Evolutionary conservation across 2,113 vertebrate genomes (phyloP).

Genomic region (Xiphias gladius): DNA sequence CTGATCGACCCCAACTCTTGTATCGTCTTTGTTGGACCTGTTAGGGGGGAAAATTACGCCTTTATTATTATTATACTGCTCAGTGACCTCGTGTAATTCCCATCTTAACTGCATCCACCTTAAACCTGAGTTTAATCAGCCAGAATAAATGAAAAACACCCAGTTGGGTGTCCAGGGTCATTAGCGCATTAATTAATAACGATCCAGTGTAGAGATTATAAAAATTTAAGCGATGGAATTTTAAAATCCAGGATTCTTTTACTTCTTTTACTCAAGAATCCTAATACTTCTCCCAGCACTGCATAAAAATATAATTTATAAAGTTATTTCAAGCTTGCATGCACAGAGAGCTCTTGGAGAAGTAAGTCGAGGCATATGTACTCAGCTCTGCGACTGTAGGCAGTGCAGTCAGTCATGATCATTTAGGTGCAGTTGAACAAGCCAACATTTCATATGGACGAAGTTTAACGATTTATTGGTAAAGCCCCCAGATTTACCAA

Average conservation of each 20-base stretch:
- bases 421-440: conserved; percentile 11
- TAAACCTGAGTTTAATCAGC: neutral
- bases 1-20: too few species aligned
- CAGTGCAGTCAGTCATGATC: conserved; percentile 16
- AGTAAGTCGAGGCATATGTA: neutral
- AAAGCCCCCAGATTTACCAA: conserved; percentile 30
- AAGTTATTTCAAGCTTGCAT: neutral
- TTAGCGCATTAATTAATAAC: neutral
- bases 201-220: neutral
- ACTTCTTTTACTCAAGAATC: too few species aligned
- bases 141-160: conserved; percentile 13
- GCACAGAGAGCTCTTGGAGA: neutral
- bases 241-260: too few species aligned
- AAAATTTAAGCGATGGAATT: too few species aligned
- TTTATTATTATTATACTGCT: neutral
- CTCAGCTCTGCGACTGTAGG: neutral
- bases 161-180: neutral
- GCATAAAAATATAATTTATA: neutral
- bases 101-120: neutral
- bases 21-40: too few species aligned
- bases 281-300: neutral
- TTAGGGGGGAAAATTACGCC: neutral
- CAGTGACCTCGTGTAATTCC: neutral
- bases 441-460: conserved; percentile 29
- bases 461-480: conserved; percentile 47